Evolutionary conservation across 1,140 invertebrate species (phyloP), one percentile per base, ranked within the genome.

Genomic region (Wasmannia auropunctata): DNA sequence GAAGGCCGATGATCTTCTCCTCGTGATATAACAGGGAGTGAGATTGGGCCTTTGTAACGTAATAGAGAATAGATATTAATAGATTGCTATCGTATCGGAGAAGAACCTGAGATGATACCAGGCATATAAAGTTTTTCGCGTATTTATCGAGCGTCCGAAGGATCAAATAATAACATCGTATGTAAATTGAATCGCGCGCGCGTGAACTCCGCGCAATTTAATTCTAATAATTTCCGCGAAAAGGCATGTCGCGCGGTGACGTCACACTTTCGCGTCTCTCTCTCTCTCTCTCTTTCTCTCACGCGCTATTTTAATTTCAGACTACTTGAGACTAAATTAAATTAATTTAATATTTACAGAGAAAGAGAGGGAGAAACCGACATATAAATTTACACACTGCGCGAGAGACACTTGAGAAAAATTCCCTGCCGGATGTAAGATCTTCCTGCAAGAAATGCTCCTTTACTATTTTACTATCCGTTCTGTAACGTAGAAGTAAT

Each of bases 1-100:
- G 11, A 54, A 69, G 34, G 49, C 51, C 51, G 77, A 80, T 69
- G 77, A 80, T 69, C 77, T 51, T 40, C 25, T 69, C 77, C 65
- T 40, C 25, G 49, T 22, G 77, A 80, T 80, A 69, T 28, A 46
- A 69, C 37, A 22, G 63, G 34, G n/a, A 69, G 69, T 28, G 49
- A 40, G 34, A 67, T 69, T 25, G 16, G 11, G 63, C 63, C 31
- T 80, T 69, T 40, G 46, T 69, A 43, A 79, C 31, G 25, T 51
- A 69, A 80, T 37, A 67, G 46, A 69, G 22, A 51, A 80, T 54
- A 69, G 49, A 43, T 63, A 77, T 77, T 77, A 77, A 77, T 77
- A 46, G 77, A 80, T 40, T 54, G 6, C 63, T 69, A 51, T 80
- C 46, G 19, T 19, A 34, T 51, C 31, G 37, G 49, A n/a, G n/a